phyloP scores from a whole-genome alignment of 2,113 vertebrate species.

The Daubentonia madagascariensis region DNA sequence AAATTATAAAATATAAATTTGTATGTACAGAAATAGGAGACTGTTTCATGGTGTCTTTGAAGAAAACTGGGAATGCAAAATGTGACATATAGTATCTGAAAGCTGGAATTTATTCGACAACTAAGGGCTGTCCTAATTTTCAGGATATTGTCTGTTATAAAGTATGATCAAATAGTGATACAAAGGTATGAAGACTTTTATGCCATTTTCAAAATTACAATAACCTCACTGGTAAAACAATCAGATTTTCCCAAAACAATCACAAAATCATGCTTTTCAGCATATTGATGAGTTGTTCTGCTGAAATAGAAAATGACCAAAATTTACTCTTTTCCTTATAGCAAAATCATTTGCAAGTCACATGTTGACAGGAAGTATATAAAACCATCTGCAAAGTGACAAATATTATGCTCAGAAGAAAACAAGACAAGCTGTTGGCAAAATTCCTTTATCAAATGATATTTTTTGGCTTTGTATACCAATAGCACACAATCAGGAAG shows the following conservation, averaged over 20 bases:
- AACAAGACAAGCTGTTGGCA: neutral
- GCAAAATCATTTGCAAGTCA: neutral
- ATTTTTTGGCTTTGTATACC: neutral
- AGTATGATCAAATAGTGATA: neutral
- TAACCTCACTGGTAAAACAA: neutral
- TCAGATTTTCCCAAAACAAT: neutral
- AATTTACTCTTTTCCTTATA: neutral
- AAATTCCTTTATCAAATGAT: neutral
- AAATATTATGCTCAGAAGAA: neutral
- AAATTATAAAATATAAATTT: neutral
- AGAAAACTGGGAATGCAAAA: neutral
- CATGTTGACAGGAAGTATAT: neutral
- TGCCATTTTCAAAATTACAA: conserved; percentile 5
- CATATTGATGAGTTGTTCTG: neutral
- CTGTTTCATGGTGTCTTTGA: neutral
- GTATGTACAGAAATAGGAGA: neutral
- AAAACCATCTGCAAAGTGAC: conserved; percentile 17
- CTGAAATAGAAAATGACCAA: conserved; percentile 15
- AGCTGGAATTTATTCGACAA: neutral
- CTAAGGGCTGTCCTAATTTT: neutral
- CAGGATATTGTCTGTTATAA: neutral
- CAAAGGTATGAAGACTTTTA: neutral
- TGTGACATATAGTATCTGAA: neutral
- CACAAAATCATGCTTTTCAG: neutral
- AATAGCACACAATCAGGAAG: neutral